Evolutionary conservation across 2,888 invertebrate species (phyloP), one percentile per base, ranked within the genome.

Genomic region (Caenorhabditis imperialis): DNA sequence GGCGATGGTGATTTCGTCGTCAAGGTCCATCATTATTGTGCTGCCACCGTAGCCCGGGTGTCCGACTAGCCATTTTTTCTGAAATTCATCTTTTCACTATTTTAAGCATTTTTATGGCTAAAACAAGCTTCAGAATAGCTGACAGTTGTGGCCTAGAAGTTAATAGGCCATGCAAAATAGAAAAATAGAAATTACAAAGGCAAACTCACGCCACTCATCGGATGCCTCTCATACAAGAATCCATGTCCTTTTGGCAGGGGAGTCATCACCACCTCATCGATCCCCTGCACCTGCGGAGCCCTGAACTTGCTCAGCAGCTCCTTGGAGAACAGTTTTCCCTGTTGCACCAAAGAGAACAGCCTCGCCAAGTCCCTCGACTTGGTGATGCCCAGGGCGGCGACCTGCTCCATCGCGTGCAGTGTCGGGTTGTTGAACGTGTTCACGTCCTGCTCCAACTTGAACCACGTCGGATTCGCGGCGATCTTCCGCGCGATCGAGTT

Each of bases 341-440:
- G 72, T 16, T 87, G 72, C 57, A 87, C 78, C 30, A 86, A 54
- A 10, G 81, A 77, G 61, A 87, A 87, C 2, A 87, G 74, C 38
- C 80, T 74, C 5, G 81, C 87, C 61, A 87, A 53, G 45, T 87
- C 87, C 18, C 81, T 75, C 0, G 87, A 86, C 45, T 85, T 86
- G 10, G 84, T 81, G 50, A 86, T 84, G 20, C 81, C 81, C 0
- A 81, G 57, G 20, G 81, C 81, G 1, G 86, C 86, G 2, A 81
- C 82, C 63, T 87, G 87, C 51, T 87, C 87, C 75, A 87, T 77
- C 16, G 69, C 73, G 61, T 84, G 85, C 8, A 86, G 67, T 18
- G 80, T 82, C 7, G 87, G 87, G 60, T 82, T 84, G 73, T 87
- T 87, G 76, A 87, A 85, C 1, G 86, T 85, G 75, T 82, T 85